Conservation (phyloP, 2,113 vertebrate genomes). For the Gorsachius goisagi region DNA sequence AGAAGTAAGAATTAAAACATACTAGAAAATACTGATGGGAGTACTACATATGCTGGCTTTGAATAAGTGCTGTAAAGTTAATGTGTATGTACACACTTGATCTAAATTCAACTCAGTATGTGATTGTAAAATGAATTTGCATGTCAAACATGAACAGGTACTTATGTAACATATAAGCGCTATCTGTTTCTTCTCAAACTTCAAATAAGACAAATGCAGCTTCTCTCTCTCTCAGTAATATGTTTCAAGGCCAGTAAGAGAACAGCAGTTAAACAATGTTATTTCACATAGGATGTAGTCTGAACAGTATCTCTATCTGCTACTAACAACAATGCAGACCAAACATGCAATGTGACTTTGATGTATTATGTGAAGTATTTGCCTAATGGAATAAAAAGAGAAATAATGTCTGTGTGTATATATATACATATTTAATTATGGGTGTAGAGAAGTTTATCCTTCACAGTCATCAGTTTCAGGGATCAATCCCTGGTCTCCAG, state of each 20-base stretch:
- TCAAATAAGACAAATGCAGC: not conserved
- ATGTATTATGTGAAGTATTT: not conserved
- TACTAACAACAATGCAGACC: not conserved
- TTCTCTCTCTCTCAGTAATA: not conserved
- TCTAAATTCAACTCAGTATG: not conserved
- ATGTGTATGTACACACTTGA: not conserved
- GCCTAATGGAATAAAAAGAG: not conserved
- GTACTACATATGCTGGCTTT: not conserved
- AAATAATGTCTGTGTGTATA: fast-evolving
- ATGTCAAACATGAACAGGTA: not conserved
- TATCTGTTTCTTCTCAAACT: not conserved
- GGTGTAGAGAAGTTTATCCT: not conserved
- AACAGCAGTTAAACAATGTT: not conserved
- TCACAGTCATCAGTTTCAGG: not conserved
- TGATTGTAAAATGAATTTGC: not conserved
- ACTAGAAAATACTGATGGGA: not conserved
- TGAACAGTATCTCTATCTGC: not conserved
- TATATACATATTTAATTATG: not conserved
- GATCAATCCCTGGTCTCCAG: not conserved
- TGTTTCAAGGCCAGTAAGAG: not conserved
- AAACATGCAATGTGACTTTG: not conserved
- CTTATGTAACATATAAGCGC: not conserved
- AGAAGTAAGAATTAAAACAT: slow-evolving; percentile 2
- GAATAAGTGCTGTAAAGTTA: not conserved
- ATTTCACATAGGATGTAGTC: not conserved